Conservation (phyloP, 2,113 vertebrate species). For the Laticauda colubrina region DNA sequence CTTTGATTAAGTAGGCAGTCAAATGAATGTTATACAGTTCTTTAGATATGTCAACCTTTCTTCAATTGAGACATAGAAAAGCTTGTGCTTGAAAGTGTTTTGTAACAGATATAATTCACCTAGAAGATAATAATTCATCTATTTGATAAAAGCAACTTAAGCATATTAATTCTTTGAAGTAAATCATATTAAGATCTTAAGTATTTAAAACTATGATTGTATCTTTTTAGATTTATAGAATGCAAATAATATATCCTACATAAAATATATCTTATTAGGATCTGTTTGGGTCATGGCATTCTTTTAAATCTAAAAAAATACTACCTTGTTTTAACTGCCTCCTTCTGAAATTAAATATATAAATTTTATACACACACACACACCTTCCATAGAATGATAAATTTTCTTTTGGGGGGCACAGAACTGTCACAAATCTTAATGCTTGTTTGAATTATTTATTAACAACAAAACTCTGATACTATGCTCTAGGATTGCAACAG, state of each 20-base stretch:
- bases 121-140: neutral
- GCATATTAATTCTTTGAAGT: neutral
- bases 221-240: neutral
- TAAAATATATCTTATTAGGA: neutral
- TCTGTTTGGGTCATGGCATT: neutral
- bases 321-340: neutral
- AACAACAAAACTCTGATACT: neutral
- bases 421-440: neutral
- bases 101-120: neutral
- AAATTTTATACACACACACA: neutral
- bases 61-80: neutral
- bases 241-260: neutral
- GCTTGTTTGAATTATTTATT: neutral
- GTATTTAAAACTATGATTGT: neutral
- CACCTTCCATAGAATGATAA: neutral
- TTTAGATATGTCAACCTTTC: neutral
- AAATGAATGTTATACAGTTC: neutral
- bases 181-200: neutral
- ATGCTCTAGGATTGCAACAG: neutral
- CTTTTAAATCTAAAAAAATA: neutral
- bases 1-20: neutral
- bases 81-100: neutral
- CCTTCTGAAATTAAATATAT: neutral
- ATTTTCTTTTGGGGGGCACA: neutral
- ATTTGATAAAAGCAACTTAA: neutral